Percentiles rank a stretch among this genome's conserved stretches.
Evolutionary conservation across 2,888 invertebrate genomes (phyloP).

Genomic region (Ctenicera cuprea): DNA sequence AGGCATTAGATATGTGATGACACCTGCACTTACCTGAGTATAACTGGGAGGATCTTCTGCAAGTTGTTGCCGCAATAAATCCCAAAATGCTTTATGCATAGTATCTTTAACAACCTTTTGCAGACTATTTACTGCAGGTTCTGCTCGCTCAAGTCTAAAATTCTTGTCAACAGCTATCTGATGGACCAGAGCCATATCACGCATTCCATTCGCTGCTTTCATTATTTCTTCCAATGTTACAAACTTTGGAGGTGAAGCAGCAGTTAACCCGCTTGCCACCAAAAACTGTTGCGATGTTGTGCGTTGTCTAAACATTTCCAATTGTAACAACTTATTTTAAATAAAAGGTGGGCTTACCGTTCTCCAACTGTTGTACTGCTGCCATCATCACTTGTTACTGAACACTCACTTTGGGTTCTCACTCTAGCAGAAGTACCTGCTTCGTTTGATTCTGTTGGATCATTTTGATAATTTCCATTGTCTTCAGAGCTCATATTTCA

Average conservation of each 20-base stretch:
- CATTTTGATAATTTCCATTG: slow-evolving; percentile 44
- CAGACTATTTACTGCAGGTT: slow-evolving; percentile 84
- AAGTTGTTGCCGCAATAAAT: slow-evolving; percentile 87
- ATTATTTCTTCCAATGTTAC: slow-evolving; percentile 90
- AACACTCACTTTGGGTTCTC: slow-evolving; percentile 70
- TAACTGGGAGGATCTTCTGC: slow-evolving; percentile 89
- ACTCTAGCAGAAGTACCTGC: slow-evolving; percentile 61
- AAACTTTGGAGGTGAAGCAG: slow-evolving; percentile 89
- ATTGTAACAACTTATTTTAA: slow-evolving; percentile 1
- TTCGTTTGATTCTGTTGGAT: slow-evolving; percentile 54
- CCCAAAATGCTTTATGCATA: slow-evolving; percentile 96
- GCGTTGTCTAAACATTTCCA: slow-evolving; percentile 53
- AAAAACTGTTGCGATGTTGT: slow-evolving; percentile 72
- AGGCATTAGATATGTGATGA: no score
- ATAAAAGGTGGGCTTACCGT: slow-evolving; percentile 44
- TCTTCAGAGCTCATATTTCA: slow-evolving; percentile 52
- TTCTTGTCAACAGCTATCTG: slow-evolving; percentile 97
- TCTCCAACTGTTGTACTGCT: slow-evolving; percentile 64
- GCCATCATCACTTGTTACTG: slow-evolving; percentile 68
- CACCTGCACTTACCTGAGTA: slow-evolving; percentile 80
- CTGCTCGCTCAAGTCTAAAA: slow-evolving; percentile 89
- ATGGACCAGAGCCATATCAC: slow-evolving; percentile 96
- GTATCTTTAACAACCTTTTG: slow-evolving; percentile 90
- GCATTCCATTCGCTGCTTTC: slow-evolving; percentile 90
- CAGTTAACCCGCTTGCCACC: slow-evolving; percentile 76